A percentile compares a stretch with the other conserved stretches of the same genome.
Conservation (phyloP, 2,888 invertebrate species). For the Crocallis elinguaria region DNA sequence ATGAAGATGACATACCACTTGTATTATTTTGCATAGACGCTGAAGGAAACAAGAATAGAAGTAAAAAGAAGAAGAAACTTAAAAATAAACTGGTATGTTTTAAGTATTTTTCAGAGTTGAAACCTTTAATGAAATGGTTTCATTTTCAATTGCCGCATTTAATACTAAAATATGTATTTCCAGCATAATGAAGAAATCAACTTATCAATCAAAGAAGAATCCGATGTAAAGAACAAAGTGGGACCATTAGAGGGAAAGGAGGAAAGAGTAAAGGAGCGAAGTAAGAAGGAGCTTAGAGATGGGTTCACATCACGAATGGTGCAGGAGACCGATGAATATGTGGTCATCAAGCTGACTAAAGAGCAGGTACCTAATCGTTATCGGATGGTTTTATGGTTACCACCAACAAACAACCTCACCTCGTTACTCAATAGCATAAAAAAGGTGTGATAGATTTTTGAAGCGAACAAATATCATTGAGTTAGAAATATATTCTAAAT, state of each 20-base stretch:
- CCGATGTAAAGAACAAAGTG: neutral
- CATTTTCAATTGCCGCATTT: no score
- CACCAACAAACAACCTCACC: no score
- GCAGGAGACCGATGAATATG: conserved; percentile 73
- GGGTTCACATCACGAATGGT: conserved; percentile 78
- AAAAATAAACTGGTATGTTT: conserved; percentile 12
- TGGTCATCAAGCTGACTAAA: conserved; percentile 70
- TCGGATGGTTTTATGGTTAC: no score
- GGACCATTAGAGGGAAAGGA: neutral
- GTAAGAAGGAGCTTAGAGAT: conserved; percentile 49
- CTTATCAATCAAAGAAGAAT: neutral
- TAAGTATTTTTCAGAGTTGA: neutral
- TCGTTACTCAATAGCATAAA: no score
- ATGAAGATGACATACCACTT: conserved; percentile 51
- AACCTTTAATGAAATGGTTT: no score
- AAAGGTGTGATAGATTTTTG: no score
- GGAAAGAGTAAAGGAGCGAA: conserved; percentile 21
- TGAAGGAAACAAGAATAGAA: conserved; percentile 27
- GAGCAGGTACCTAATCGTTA: conserved; percentile 75
- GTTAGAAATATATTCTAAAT: no score
- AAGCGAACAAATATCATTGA: no score
- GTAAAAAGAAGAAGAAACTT: conserved; percentile 24
- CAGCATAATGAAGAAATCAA: neutral
- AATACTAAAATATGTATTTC: neutral
- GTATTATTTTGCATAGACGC: conserved; percentile 37